Evolutionary conservation across 1,140 invertebrate species (phyloP).

Genomic region (Palaemon carinicauda): DNA sequence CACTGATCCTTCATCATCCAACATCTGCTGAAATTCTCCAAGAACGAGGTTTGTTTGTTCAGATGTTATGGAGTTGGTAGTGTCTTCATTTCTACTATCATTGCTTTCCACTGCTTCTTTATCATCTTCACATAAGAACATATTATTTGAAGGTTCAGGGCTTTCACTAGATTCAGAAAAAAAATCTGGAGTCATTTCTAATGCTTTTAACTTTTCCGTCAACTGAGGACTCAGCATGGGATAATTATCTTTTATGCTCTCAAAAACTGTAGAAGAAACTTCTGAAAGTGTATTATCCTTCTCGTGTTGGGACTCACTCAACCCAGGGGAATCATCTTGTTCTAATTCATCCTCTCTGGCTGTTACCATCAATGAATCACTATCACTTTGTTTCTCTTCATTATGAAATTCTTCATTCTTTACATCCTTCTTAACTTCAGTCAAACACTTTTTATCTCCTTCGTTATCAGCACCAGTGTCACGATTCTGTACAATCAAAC

Average conservation of each 20-base stretch:
- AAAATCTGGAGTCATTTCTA: background rate
- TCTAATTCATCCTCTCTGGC: slow-evolving; percentile 6
- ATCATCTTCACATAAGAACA: background rate
- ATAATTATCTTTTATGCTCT: background rate
- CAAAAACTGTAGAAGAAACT: slow-evolving; percentile 34
- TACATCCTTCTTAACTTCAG: no score
- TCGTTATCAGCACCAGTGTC: no score
- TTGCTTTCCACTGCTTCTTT: background rate
- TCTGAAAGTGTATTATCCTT: slow-evolving; percentile 34
- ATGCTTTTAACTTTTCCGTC: background rate
- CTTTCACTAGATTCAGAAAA: background rate
- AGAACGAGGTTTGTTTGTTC: background rate
- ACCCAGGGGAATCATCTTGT: background rate
- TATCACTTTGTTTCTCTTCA: background rate
- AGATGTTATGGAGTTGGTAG: background rate
- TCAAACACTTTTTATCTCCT: no score
- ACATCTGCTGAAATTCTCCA: slow-evolving; percentile 34
- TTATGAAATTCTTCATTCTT: background rate
- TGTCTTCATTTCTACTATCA: background rate
- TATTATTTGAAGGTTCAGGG: background rate
- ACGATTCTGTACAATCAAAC: background rate
- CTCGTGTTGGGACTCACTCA: slow-evolving; percentile 4
- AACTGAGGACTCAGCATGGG: background rate
- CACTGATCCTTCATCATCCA: slow-evolving; percentile 12
- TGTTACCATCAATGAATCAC: slow-evolving; percentile 6